Evolutionary conservation across 2,888 invertebrate genomes (phyloP).

Genomic region (Ophion slaviceki): DNA sequence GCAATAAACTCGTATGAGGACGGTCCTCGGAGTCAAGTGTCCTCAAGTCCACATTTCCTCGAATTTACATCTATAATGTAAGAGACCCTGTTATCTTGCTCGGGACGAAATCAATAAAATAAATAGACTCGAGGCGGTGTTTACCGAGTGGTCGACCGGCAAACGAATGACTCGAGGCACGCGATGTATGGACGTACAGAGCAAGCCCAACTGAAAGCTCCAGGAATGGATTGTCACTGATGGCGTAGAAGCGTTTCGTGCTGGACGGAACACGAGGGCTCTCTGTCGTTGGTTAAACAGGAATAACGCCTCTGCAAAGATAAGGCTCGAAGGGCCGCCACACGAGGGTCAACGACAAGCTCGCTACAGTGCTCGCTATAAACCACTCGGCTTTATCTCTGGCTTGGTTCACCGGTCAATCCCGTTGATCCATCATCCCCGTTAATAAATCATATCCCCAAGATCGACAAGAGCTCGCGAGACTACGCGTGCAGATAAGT

Average conservation of each 20-base stretch:
- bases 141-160: conserved; percentile 46
- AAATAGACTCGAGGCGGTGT: conserved; percentile 67
- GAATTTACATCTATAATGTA: not conserved
- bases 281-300: conserved; percentile 51
- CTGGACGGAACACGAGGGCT: conserved; percentile 2
- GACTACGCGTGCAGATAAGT: no score
- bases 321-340: conserved; percentile 17
- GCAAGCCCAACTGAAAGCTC: not conserved
- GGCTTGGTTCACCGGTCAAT: conserved; percentile 29
- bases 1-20: no score
- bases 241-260: conserved; percentile 31
- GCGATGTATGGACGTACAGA: conserved; percentile 57
- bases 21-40: no score
- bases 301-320: conserved; percentile 39
- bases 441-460: conserved; percentile 45
- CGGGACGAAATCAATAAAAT: conserved; percentile 72
- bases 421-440: conserved; percentile 54
- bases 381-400: conserved; percentile 49
- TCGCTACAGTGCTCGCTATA: conserved; percentile 10
- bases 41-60: not conserved
- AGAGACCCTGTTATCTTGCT: conserved; percentile 33
- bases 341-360: conserved; percentile 45
- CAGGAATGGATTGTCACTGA: not conserved
- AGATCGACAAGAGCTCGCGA: conserved; percentile 16
- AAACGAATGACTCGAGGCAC: conserved; percentile 67